A percentile compares a stretch with the other conserved stretches of the same genome.
Conservation (phyloP, 2,888 invertebrate genomes). For the Automeris io region DNA sequence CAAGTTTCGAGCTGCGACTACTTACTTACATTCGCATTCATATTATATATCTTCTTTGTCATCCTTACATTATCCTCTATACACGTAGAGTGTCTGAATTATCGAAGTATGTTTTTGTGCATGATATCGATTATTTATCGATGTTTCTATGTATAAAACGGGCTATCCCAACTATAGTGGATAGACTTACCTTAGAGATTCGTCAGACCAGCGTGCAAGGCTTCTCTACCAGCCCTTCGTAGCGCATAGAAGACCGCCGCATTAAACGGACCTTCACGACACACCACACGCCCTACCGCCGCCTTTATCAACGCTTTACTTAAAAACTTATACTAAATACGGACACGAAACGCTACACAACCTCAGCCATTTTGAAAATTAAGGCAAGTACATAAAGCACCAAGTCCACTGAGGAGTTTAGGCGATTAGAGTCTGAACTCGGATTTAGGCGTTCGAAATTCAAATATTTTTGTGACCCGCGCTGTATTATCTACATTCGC, state of each 20-base stretch:
- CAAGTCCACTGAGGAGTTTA: slow-evolving; percentile 24
- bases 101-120: no score
- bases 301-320: slow-evolving; percentile 18
- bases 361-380: slow-evolving; percentile 25
- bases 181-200: slow-evolving; percentile 68
- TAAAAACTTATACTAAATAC: slow-evolving; percentile 4
- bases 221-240: slow-evolving; percentile 35
- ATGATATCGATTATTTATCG: no score
- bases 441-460: slow-evolving; percentile 39
- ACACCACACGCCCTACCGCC: slow-evolving; percentile 38
- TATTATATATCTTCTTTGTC: no score
- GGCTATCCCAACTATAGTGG: no score
- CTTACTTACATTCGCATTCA: no score
- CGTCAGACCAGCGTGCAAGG: slow-evolving; percentile 60
- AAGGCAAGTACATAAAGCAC: slow-evolving; percentile 53
- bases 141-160: no score
- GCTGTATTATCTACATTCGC: slow-evolving; percentile 60
- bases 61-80: no score
- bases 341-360: slow-evolving; percentile 18
- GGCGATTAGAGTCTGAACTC: slow-evolving; percentile 32
- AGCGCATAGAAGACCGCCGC: slow-evolving; percentile 46
- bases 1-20: no score
- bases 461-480: slow-evolving; percentile 31
- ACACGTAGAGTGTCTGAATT: no score
- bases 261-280: slow-evolving; percentile 28